Base-by-base conservation (phyloP, 2,888 invertebrate genomes). In the Diploptera punctata region DNA sequence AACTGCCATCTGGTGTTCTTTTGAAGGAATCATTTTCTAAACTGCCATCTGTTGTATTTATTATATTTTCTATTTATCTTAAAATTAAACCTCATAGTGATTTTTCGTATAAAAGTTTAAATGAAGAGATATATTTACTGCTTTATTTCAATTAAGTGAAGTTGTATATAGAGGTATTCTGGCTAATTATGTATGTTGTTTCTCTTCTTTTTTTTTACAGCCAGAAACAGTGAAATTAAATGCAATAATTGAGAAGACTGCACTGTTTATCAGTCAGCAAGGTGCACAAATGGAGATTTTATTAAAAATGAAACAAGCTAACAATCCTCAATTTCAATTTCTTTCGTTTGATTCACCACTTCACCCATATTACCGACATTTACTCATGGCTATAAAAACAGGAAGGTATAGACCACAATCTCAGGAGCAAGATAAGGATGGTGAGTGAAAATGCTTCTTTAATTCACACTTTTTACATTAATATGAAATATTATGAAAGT, bases 271-370 rank as follows among this genome's bases (percentile, higher is more conserved):
- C 77, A 91, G 91, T 77, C 88, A 90, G 65, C 97, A 98, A 81
- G 99, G 99, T 0, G 89, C 92, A 7, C 99, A 99, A 84, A 98
- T 99, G 98, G 99, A 99, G 85, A 98, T 99, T 77, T 87, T 99
- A 13, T 92, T 99, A 77, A 99, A 99, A 84, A 95, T 98, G 3
- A 99, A 99, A 84, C 99, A 99, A 83, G 88, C 93, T 0, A 91
- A 93, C 80, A 99, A 98, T 85, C 88, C 92, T 0, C 95, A 97
- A 84, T 99, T 99, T 84, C 89, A 92, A 76, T 99, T 99, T 84
- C 86, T 99, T 73, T 93, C 94, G 73, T 94, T 93, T 80, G 95
- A 94, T 76, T 90, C 95, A 73, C 83, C 85, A 0, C 85, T 99
- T 49, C 91, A 98, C 83, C 90, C 92, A 0, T 99, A 97, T 83